Evolutionary conservation across 2,888 invertebrate genomes (phyloP), one percentile per base, ranked within the genome.

Genomic region (Homarus gammarus): DNA sequence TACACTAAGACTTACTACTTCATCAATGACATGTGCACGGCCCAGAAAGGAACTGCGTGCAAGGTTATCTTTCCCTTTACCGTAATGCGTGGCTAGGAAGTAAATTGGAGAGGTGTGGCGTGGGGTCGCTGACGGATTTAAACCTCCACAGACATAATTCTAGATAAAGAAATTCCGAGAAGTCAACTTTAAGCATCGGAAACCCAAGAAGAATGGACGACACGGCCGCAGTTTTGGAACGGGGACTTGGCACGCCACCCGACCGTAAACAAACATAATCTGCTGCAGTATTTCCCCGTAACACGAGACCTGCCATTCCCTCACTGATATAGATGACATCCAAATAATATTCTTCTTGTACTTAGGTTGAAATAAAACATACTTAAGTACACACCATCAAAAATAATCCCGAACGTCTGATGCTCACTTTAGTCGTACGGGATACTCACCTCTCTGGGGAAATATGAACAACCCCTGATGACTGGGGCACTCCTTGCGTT

Each of bases 71-170:
- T 56, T 18, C 1, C 15, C 22, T 56, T 56, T 49, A 49, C 8
- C 49, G 1, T 49, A 49, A 49, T 15, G 49, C 49, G 15, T 49
- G 1, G 49, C 49, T 15, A 49, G 56, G 64, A 27, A 10, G 64
- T 64, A 64, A 27, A 64, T 27, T 64, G 3, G 64, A 27, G 64
- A 64, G 64, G n/a, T 64, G 64, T 64, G 64, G 64, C 27, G 64
- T 64, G 64, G n/a, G 27, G 10, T 27, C 27, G 64, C 61, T 64
- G 64, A 6, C 56, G 22, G 15, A 3, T 18, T 56, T 56, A 18
- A 56, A 10, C 56, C 56, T 3, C 18, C 56, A 56, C 56, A 56
- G 18, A 10, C 18, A 56, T 49, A 56, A 56, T 22, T 56, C 15
- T 15, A 56, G 56, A 56, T 56, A 56, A 22, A 56, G 56, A 56